Percentiles rank a stretch among this genome's conserved stretches.
phyloP scores from a whole-genome alignment of 2,797 vertebrate genomes.

The Artibeus lituratus region DNA sequence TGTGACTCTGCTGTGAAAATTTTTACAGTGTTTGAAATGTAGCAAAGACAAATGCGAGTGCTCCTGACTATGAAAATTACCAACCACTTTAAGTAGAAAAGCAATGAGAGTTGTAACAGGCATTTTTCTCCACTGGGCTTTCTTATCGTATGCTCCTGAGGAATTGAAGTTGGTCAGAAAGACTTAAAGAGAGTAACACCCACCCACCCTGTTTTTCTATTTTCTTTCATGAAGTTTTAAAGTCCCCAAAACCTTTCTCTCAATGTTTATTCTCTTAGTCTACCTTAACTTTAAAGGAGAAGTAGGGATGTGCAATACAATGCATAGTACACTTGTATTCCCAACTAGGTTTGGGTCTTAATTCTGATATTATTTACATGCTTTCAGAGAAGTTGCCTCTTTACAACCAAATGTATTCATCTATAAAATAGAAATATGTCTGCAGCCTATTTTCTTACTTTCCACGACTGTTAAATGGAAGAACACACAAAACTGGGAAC shows the following conservation, averaged over 20 bases:
- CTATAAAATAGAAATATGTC: neutral
- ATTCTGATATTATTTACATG: neutral
- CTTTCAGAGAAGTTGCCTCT: neutral
- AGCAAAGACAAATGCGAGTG: neutral
- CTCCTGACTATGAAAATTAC: neutral
- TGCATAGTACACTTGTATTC: neutral
- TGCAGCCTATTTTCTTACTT: neutral
- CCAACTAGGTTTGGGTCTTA: neutral
- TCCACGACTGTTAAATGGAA: neutral
- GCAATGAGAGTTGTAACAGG: neutral
- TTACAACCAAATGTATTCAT: neutral
- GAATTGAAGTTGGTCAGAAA: neutral
- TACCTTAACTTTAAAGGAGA: neutral
- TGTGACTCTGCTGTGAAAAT: neutral
- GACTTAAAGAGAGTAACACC: neutral
- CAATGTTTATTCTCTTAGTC: neutral
- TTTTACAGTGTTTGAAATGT: neutral
- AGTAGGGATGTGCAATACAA: rapidly evolving
- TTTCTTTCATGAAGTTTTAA: neutral
- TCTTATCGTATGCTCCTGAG: neutral
- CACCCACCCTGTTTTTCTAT: neutral
- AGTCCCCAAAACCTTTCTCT: neutral
- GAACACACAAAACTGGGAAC: neutral
- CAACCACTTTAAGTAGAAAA: neutral
- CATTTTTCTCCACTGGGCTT: neutral